These are phyloP conservation scores for Dyspetes luteomarginatus DNA, from an alignment of 2,888 invertebrate species.

Conservation along the genomic window DNA sequence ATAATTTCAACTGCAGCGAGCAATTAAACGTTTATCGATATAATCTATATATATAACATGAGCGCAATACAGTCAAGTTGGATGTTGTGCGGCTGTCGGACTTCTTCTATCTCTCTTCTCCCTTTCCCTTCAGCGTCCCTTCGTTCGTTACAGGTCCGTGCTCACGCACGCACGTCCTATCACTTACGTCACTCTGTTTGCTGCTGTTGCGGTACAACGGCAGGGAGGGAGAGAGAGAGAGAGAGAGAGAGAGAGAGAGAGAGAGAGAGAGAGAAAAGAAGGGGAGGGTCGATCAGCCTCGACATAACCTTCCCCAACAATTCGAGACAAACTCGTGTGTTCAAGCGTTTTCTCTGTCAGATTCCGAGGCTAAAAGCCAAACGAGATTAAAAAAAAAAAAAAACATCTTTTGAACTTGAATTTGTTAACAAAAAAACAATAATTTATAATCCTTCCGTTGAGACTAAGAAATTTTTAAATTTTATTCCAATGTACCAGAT, in stretches of 20 bases:
- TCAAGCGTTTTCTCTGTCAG: conserved; percentile 28
- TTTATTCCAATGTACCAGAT: too few relatives aligned
- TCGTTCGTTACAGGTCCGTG: conserved; percentile 61
- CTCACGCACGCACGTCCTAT: conserved; percentile 55
- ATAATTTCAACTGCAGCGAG: background rate
- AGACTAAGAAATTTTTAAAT: too few relatives aligned
- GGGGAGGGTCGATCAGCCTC: conserved; percentile 63
- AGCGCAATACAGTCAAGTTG: conserved; percentile 27
- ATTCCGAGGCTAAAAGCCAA: conserved; percentile 37
- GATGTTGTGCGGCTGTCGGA: conserved; percentile 49
- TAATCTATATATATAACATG: conserved; percentile 30
- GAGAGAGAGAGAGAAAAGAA: conserved; percentile 21
- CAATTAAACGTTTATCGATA: background rate
- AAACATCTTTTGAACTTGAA: too few relatives aligned
- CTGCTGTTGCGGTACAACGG: conserved; percentile 18
- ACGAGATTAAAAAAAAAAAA: background rate
- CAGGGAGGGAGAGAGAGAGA: background rate
- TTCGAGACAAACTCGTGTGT: conserved; percentile 45
- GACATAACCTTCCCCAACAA: conserved; percentile 76
- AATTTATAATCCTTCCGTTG: too few relatives aligned
- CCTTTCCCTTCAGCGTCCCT: conserved; percentile 60
- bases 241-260: conserved; percentile 22
- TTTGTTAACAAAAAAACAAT: too few relatives aligned
- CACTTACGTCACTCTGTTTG: conserved; percentile 68
- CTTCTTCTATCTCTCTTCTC: conserved; percentile 52